phyloP scores from a whole-genome alignment of 2,113 vertebrate genomes.

The Pseudopodoces humilis region DNA sequence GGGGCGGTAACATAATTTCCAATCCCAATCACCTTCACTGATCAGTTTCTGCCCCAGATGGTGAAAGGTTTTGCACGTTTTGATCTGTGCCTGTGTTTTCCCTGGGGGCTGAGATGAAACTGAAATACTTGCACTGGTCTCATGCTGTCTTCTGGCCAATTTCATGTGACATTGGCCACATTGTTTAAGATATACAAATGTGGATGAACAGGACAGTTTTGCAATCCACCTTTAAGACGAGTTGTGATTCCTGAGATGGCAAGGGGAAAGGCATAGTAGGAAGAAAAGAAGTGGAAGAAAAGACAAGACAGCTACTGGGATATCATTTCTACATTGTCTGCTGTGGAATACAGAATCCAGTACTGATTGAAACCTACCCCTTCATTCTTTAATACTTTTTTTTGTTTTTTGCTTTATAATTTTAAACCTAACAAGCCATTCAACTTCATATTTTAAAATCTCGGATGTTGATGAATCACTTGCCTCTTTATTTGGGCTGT shows the following conservation, averaged over 20 bases:
- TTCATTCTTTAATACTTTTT: background rate
- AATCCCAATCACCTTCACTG: background rate
- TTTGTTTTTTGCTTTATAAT: background rate
- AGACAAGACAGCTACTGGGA: background rate
- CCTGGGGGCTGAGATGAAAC: background rate
- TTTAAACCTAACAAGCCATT: background rate
- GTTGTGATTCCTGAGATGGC: background rate
- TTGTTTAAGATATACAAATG: background rate
- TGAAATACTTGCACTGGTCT: background rate
- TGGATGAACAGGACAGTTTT: background rate
- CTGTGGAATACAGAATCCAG: background rate
- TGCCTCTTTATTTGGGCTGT: background rate
- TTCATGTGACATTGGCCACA: background rate
- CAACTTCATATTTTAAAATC: background rate
- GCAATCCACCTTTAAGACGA: background rate
- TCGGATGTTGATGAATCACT: background rate
- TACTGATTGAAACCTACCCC: background rate
- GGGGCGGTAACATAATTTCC: background rate
- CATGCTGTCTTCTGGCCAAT: background rate
- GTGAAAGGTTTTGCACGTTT: background rate
- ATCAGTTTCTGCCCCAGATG: background rate
- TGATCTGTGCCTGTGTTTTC: background rate
- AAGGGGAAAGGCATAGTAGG: background rate
- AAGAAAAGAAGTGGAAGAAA: background rate
- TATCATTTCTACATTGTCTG: background rate